Conservation (phyloP, 2,888 invertebrate species). For the Eilema sororculum region DNA sequence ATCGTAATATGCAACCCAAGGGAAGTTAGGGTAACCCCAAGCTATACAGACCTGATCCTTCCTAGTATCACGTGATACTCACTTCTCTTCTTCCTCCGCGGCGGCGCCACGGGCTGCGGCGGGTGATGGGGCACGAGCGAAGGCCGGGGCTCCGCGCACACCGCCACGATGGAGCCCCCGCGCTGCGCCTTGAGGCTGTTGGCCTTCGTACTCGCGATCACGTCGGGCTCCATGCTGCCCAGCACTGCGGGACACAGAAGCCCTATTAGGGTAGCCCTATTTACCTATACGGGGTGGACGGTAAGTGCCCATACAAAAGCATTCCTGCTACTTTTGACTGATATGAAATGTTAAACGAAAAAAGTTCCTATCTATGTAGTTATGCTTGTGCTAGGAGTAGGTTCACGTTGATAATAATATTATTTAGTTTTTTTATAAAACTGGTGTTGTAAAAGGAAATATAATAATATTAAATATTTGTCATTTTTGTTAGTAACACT, state of each 20-base stretch:
- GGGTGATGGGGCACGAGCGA: slow-evolving; percentile 69
- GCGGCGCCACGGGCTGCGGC: slow-evolving; percentile 87
- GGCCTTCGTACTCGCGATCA: slow-evolving; percentile 96
- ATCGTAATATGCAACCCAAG: not conserved
- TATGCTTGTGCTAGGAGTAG: slow-evolving; percentile 2
- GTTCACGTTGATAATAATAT: not conserved
- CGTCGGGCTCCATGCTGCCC: slow-evolving; percentile 94
- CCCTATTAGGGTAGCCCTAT: not conserved
- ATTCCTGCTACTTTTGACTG: too few relatives aligned
- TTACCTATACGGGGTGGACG: not conserved
- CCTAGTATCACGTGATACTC: too few relatives aligned
- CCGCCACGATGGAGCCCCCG: slow-evolving; percentile 73
- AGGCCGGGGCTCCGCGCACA: slow-evolving; percentile 66
- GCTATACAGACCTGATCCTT: not conserved
- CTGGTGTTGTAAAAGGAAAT: too few relatives aligned
- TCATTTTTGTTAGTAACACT: too few relatives aligned
- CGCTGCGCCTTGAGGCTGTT: slow-evolving; percentile 77
- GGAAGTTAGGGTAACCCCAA: not conserved
- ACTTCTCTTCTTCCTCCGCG: slow-evolving; percentile 92
- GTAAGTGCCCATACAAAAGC: too few relatives aligned
- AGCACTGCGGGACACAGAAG: slow-evolving; percentile 60
- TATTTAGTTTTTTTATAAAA: too few relatives aligned
- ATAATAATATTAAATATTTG: too few relatives aligned
- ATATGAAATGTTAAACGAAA: too few relatives aligned
- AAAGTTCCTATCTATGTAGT: not conserved